Base-by-base conservation (phyloP, 2,888 invertebrate genomes). In the Phortica magna region DNA sequence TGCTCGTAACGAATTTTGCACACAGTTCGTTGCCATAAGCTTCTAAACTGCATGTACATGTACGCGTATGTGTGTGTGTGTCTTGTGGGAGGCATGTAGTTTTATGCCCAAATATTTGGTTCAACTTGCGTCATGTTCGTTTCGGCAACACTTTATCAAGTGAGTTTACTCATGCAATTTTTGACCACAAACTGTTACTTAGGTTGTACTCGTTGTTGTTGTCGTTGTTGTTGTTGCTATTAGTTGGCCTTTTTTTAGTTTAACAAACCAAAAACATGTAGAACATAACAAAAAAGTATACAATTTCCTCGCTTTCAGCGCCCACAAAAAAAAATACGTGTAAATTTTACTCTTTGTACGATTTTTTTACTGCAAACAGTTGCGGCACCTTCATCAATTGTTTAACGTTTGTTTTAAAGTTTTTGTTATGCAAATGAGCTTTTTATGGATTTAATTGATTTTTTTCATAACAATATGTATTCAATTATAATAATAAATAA, bases 401-500 rank as follows among this genome's bases (percentile, higher is more conserved):
- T 31, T 43, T 48, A 67, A 39, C 31, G 5, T 31, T 31, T 31
- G 31, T 31, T 31, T 31, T 31, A 31, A 31, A 31, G 31, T 31
- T 31, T 31, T 31, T 31, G 31, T 31, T 4, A 31, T 31, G 10
- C 9, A 12, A 48, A 48, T 48, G 10, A 5, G 9, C 48, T 48
- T 1, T 48, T 14, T 12, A 14, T 14, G 14, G 7, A 48, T 48
- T 48, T 48, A 9, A 48, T 48, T 48, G 48, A 48, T 48, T 48
- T 48, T 31, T 31, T 31, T 31, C 1, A 31, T 31, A 48, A 48
- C 9, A 48, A 48, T 48, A 9, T 48, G 48, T 48, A 12, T 48
- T 48, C 9, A 48, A 48, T 48, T 79, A 70, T 78, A 75, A 74
- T 68, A 76, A 75, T 78, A 78, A 72, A 76, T 76, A 81, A 73